Base-by-base conservation (phyloP, 2,797 vertebrate species). In the Nannoperca australis region DNA sequence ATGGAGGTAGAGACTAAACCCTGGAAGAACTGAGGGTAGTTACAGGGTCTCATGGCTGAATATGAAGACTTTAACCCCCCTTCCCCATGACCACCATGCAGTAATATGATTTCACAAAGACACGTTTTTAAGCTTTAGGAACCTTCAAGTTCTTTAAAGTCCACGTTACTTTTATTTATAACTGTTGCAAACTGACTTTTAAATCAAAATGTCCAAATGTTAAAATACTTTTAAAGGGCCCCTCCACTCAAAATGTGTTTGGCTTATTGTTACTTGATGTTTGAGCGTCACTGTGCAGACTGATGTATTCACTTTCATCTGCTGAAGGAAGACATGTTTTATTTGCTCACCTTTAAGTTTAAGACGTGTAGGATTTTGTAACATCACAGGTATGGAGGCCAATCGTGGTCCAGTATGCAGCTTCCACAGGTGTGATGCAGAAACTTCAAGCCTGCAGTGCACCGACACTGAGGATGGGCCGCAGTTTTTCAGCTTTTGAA, bases 1-100 rank as follows among this genome's bases (percentile, higher is more conserved):
- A 75, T 83, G 90, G 94, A 42, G 86, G 11, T 30, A 86, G 58
- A 90, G 77, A 71, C 84, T 47, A 45, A 50, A 44, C 0, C 5
- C 42, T 27, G 2, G 24, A 27, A 27, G 24, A 27, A 27, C 24
- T 27, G 24, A 27, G 24, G 24, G 24, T 27, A 27, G 24, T 22
- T 36, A 38, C 27, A 70, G 14, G 20, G 0, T 9, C 20, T 34
- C 22, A 27, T 70, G 27, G 27, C 15, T 18, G 42, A 9, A 45
- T 49, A 36, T 69, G 18, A 42, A 44, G 4, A 5, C 42, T 44
- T 32, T 32, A 32, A 5, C 1, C 24, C 24, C 24, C 24, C 24
- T 7, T 8, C 36, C 36, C 36, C 36, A 8, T 45, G 14, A 40
- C 5, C 18, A 38, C 11, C 36, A 38, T 24, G n/a, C 44, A 60